These are phyloP conservation scores for Aeoliscus strigatus DNA, from an alignment of 2,797 vertebrate species.

Conservation along the genomic window DNA sequence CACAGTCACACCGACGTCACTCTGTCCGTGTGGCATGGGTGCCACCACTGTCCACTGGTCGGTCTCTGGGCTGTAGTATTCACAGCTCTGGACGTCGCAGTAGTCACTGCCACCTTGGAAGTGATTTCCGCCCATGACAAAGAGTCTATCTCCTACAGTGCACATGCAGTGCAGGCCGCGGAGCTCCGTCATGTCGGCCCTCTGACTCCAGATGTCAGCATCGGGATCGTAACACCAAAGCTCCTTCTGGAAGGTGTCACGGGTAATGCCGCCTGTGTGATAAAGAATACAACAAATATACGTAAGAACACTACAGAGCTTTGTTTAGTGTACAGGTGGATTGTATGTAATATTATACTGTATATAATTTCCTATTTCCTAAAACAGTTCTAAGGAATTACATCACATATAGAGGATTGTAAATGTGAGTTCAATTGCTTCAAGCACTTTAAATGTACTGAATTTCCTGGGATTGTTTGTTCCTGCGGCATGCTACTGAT, in stretches of 20 bases:
- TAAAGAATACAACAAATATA: no score
- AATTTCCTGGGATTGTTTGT: no score
- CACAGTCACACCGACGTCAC: slow-evolving; percentile 95
- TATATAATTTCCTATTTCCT: no score
- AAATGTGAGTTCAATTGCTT: no score
- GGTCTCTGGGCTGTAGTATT: slow-evolving; percentile 94
- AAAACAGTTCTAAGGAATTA: no score
- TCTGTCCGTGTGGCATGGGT: slow-evolving; percentile 95
- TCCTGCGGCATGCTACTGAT: no score
- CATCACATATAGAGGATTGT: no score
- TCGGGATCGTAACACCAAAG: slow-evolving; percentile 99
- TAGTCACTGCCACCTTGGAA: slow-evolving; percentile 98
- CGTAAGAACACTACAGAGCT: no score
- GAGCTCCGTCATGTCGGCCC: slow-evolving; percentile 95
- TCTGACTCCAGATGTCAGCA: slow-evolving; percentile 96
- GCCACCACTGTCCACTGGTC: slow-evolving; percentile 97
- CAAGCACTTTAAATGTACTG: no score
- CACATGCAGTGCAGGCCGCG: slow-evolving; percentile 98
- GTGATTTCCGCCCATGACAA: slow-evolving; percentile 97
- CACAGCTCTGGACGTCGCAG: slow-evolving; percentile 95
- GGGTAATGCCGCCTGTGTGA: slow-evolving; percentile 98
- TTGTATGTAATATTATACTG: no score
- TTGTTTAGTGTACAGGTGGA: no score
- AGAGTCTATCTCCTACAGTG: slow-evolving; percentile 94
- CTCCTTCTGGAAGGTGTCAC: slow-evolving; percentile 98